These are phyloP conservation scores for Acanthis flammea DNA, from an alignment of 2,797 vertebrate species.

Conservation along the genomic window DNA sequence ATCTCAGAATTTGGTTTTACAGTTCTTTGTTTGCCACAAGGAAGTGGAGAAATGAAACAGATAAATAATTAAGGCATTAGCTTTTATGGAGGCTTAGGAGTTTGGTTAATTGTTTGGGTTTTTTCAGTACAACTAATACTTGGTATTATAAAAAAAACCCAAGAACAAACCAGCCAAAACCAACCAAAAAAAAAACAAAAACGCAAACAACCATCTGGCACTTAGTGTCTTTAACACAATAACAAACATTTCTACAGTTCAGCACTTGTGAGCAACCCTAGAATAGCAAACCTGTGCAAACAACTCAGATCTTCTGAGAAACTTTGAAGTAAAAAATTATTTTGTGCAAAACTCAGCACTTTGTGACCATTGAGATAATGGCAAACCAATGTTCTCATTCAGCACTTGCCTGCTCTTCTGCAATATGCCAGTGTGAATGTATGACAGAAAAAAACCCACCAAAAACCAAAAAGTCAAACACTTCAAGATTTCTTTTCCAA, in stretches of 20 bases:
- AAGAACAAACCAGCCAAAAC: neutral
- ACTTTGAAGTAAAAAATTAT: neutral
- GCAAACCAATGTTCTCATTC: constrained; percentile 11
- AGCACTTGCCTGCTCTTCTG: neutral
- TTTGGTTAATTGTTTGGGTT: neutral
- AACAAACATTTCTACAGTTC: neutral
- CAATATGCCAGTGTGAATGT: neutral
- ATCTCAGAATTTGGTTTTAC: neutral
- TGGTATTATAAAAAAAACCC: neutral
- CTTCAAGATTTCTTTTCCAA: neutral
- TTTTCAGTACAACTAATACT: neutral
- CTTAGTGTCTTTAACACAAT: neutral
- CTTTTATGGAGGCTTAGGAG: neutral
- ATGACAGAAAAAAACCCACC: neutral
- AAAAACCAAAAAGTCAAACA: neutral
- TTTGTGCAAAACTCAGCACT: constrained; percentile 27
- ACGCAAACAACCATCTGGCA: neutral
- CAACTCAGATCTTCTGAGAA: constrained; percentile 37
- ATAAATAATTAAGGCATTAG: neutral
- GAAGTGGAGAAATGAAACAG: neutral
- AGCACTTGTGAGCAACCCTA: constrained; percentile 22
- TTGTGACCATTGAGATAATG: neutral
- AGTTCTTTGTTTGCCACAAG: neutral
- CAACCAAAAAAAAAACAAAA: neutral
- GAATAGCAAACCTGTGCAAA: constrained; percentile 56